Conservation (phyloP, 2,113 vertebrate genomes). For the Pterocles gutturalis region DNA sequence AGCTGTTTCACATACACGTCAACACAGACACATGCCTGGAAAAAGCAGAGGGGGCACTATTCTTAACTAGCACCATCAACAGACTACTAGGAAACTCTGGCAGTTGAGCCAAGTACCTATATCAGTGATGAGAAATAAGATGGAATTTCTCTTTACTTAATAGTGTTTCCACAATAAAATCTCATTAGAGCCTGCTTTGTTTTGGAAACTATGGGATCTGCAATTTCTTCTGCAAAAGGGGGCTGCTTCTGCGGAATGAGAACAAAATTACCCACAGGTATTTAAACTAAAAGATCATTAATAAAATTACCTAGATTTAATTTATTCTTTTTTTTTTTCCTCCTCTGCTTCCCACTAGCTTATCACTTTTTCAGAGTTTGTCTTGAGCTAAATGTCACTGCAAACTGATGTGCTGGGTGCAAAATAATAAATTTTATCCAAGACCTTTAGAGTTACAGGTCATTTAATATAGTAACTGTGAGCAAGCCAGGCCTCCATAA, state of each 20-base stretch:
- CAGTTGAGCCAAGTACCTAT: background rate
- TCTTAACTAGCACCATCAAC: background rate
- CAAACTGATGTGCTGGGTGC: background rate
- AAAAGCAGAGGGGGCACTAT: background rate
- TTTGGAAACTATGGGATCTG: background rate
- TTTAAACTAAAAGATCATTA: background rate
- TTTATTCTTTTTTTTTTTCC: background rate
- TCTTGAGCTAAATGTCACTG: conserved; percentile 1
- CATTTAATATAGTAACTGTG: conserved; percentile 33
- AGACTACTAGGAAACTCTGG: background rate
- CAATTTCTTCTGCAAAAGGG: background rate
- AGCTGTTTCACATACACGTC: background rate
- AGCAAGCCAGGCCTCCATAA: background rate
- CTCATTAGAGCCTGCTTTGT: background rate
- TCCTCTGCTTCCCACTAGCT: background rate
- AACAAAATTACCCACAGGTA: background rate
- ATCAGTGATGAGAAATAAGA: background rate
- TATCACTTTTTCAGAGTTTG: background rate
- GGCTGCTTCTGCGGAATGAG: background rate
- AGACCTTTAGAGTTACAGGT: conserved; percentile 14
- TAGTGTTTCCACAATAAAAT: background rate
- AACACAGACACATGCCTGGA: background rate
- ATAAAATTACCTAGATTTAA: background rate
- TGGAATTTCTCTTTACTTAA: background rate
- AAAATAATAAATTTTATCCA: conserved; percentile 29